Conservation (phyloP, 2,797 vertebrate species). For the Danio jaintianensis region DNA sequence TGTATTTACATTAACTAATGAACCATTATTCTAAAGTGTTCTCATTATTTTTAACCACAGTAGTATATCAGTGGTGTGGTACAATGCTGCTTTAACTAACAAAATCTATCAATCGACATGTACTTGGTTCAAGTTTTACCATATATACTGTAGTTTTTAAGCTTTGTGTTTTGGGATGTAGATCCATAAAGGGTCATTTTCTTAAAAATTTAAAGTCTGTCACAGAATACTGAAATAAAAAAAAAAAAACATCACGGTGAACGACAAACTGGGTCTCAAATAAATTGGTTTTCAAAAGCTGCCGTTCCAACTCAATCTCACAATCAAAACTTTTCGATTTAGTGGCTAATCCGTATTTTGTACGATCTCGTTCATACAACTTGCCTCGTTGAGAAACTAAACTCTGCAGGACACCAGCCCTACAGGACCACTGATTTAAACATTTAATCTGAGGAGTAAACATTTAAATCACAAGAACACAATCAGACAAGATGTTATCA, state of each 20-base stretch:
- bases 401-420: too few relatives aligned
- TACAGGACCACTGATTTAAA: too few relatives aligned
- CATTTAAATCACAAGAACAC: not conserved
- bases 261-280: too few relatives aligned
- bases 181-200: not conserved
- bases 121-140: not conserved
- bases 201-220: not conserved
- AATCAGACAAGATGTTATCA: too few relatives aligned
- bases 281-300: too few relatives aligned
- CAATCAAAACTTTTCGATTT: too few relatives aligned
- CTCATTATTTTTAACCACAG: constrained; percentile 1
- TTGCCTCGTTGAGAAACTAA: too few relatives aligned
- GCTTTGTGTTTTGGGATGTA: not conserved
- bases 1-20: too few relatives aligned
- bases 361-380: too few relatives aligned
- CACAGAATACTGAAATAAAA: not conserved
- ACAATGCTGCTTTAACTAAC: not conserved
- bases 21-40: too few relatives aligned
- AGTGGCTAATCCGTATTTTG: too few relatives aligned
- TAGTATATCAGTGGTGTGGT: not conserved
- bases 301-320: too few relatives aligned
- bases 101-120: not conserved
- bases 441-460: not conserved
- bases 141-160: not conserved
- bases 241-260: not conserved